Evolutionary conservation across 53 echinoderm and acorn worm species (phyloP), one percentile per base, ranked within the genome.

Genomic region (Holothuria leucospilota): DNA sequence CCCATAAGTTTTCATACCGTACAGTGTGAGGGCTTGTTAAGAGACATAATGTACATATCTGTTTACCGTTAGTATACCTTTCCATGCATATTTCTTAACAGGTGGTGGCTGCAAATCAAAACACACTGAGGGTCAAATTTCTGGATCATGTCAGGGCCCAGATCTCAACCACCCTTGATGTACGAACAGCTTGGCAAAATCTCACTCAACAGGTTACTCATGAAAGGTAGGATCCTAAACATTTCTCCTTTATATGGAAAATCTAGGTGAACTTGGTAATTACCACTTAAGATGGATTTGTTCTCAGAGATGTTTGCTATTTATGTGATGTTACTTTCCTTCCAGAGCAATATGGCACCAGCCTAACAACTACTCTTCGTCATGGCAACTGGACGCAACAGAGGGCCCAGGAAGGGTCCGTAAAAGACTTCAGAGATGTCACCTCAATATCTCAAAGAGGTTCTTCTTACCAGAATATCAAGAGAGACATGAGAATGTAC

Each of bases 381-480:
- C 92, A 49, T 98, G 99, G 99, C 92, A 95, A 69, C 90, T 98
- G 4, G 99, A 98, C 42, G 94, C 99, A 20, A 98, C 99, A 14
- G 95, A 98, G 68, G 99, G 99, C 20, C 99, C 99, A 62, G 93
- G 87, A 24, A 81, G 99, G 62, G 95, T 98, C 18, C 88, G 95
- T 8, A 88, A 90, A 39, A 87, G 99, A 20, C 89, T 98, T 1
- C 95, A 95, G 85, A 77, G 95, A 27, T 95, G 94, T 53, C 95
- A 98, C 59, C 95, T 98, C 27, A 62, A 80, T 85, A 93, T 98
- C 4, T 80, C 86, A 26, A 39, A 41, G 30, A 92, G 87, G 90
- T 98, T 93, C 77, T 88, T 98, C 85, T 73, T 93, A 7, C 91
- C 92, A 4, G 89, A 92, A 63, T 53, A 51, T 11, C 85, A 85